phyloP scores from a whole-genome alignment of 2,888 invertebrate genomes.

The Cephus spinipes region DNA sequence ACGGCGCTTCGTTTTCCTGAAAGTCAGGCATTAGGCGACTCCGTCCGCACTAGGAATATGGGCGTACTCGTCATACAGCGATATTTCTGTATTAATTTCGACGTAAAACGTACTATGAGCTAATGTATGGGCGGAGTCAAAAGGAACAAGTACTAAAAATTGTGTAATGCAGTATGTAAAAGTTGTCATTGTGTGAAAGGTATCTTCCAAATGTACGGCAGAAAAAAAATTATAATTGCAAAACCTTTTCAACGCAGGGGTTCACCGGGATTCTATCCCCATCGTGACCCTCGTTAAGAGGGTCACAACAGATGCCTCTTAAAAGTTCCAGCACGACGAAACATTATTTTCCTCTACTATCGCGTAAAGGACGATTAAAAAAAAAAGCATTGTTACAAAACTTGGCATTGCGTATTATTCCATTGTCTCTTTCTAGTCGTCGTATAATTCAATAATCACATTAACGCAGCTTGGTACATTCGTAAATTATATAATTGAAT shows the following conservation, averaged over 20 bases:
- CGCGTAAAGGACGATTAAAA: background rate
- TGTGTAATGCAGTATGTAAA: background rate
- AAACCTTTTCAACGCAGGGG: background rate
- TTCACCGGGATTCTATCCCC: background rate
- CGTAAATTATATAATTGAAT: background rate
- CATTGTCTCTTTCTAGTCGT: background rate
- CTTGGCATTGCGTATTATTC: background rate
- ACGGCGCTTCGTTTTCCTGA: slow-evolving; percentile 39
- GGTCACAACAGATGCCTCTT: slow-evolving; percentile 22
- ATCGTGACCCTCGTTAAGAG: slow-evolving; percentile 19
- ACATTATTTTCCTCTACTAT: background rate
- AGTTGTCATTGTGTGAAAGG: background rate
- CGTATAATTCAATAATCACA: background rate
- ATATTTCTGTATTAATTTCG: background rate
- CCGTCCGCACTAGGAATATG: background rate
- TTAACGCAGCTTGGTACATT: background rate
- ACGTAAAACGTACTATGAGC: background rate
- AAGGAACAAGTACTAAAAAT: background rate
- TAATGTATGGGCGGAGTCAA: background rate
- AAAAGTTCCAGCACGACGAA: slow-evolving; percentile 10
- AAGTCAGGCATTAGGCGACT: background rate
- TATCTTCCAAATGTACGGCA: background rate
- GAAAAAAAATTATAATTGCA: background rate
- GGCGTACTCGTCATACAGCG: background rate
- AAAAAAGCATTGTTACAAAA: background rate